These are phyloP conservation scores for Caenorhabditis briggsae DNA, from an alignment of 1,140 invertebrate genomes.

Conservation along the genomic window DNA sequence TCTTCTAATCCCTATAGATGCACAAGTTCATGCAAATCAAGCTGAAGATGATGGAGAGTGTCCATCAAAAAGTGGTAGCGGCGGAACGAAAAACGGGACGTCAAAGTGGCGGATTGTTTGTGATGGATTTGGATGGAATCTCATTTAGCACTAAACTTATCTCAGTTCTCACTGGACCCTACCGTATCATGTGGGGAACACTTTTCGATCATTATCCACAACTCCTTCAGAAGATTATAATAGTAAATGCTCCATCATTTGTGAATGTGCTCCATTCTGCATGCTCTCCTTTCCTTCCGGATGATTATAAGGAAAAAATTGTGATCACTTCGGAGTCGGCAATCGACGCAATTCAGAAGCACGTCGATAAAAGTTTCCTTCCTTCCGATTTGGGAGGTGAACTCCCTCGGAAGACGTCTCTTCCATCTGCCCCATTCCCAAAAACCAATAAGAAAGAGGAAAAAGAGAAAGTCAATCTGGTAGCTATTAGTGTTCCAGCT, in stretches of 20 bases:
- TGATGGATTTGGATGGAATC: slow-evolving; percentile 66
- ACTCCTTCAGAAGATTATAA: slow-evolving; percentile 66
- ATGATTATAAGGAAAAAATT: slow-evolving; percentile 63
- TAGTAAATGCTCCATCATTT: slow-evolving; percentile 68
- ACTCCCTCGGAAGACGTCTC: background rate
- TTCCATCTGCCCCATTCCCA: slow-evolving; percentile 22
- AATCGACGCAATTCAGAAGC: slow-evolving; percentile 27
- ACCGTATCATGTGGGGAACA: slow-evolving; percentile 69
- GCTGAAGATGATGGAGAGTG: slow-evolving; percentile 67
- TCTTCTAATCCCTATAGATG: slow-evolving; percentile 42
- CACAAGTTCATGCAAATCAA: slow-evolving; percentile 66
- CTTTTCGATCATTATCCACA: slow-evolving; percentile 68
- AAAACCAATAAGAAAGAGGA: slow-evolving; percentile 21
- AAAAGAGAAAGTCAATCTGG: slow-evolving; percentile 35
- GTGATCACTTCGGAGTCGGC: slow-evolving; percentile 24
- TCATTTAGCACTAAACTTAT: slow-evolving; percentile 58
- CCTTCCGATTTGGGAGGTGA: slow-evolving; percentile 42
- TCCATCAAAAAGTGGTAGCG: slow-evolving; percentile 59
- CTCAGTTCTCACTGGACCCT: slow-evolving; percentile 61
- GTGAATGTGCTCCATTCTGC: slow-evolving; percentile 66
- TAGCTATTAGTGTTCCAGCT: slow-evolving; percentile 46
- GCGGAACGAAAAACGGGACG: slow-evolving; percentile 61
- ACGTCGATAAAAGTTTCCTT: slow-evolving; percentile 33
- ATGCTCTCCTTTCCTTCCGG: slow-evolving; percentile 66
- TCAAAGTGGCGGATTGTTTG: slow-evolving; percentile 63